Evolutionary conservation across 2,888 invertebrate species (phyloP).

Genomic region (Branchinecta sandiegonensis): DNA sequence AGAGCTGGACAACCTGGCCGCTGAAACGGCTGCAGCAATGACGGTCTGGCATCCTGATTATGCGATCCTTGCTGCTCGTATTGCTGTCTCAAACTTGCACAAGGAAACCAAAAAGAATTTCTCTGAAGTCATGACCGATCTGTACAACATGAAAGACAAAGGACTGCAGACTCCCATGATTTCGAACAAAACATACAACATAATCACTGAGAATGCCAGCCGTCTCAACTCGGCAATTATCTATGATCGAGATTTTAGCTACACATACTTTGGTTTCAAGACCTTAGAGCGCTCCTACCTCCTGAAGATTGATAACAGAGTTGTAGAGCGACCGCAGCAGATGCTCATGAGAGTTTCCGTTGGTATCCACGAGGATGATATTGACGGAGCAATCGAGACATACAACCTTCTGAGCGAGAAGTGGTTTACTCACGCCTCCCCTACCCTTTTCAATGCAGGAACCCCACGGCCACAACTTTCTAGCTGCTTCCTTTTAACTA

Average conservation of each 20-base stretch:
- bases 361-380: conserved; percentile 87
- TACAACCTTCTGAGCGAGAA: conserved; percentile 85
- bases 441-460: conserved; percentile 89
- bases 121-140: conserved; percentile 75
- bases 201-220: conserved; percentile 74
- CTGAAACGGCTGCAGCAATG: conserved; percentile 96
- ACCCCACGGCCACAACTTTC: conserved; percentile 82
- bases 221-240: conserved; percentile 84
- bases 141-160: conserved; percentile 60
- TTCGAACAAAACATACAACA: conserved; percentile 60
- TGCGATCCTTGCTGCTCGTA: conserved; percentile 70
- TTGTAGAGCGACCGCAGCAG: conserved; percentile 92
- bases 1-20: conserved; percentile 92
- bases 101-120: conserved; percentile 94
- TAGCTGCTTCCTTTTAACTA: conserved; percentile 86
- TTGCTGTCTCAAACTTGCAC: conserved; percentile 92
- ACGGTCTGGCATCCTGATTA: conserved; percentile 96
- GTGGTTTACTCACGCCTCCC: conserved; percentile 97
- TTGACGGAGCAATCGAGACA: conserved; percentile 82
- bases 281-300: conserved; percentile 91
- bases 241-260: conserved; percentile 89
- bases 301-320: conserved; percentile 75
- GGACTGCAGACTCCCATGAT: conserved; percentile 65
- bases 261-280: conserved; percentile 99
- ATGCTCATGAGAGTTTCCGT: conserved; percentile 96